These are phyloP conservation scores for Cantharis flavilabris DNA, from an alignment of 2,888 invertebrate genomes.

Conservation along the genomic window DNA sequence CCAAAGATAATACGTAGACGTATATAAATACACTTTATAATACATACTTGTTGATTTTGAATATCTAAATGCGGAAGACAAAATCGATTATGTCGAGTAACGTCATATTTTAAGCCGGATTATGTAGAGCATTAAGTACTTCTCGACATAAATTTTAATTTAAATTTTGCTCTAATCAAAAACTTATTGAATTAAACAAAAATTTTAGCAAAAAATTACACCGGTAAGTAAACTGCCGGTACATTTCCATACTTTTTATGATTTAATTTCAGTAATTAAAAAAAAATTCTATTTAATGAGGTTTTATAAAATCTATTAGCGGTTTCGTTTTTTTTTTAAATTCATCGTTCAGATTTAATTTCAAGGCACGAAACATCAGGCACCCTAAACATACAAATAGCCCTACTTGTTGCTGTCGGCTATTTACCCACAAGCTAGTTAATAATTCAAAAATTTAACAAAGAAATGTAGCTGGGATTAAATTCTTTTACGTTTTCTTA, in stretches of 20 bases:
- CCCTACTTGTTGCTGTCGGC: neutral
- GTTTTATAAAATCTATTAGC: neutral
- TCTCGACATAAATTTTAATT: neutral
- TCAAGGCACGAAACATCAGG: neutral
- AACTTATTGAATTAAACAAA: neutral
- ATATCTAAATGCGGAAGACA: constrained; percentile 14
- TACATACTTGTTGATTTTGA: constrained; percentile 11
- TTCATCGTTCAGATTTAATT: neutral
- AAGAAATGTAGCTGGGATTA: neutral
- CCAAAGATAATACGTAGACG: neutral
- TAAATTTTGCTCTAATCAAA: neutral
- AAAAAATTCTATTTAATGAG: neutral
- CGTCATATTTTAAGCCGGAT: constrained; percentile 13
- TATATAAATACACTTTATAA: constrained; percentile 11
- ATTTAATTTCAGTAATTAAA: neutral
- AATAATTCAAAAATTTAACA: too few relatives aligned
- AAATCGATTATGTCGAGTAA: neutral
- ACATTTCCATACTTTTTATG: neutral
- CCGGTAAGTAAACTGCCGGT: neutral
- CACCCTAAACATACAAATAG: neutral
- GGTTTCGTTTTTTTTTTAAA: neutral
- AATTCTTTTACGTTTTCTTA: neutral
- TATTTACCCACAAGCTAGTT: neutral
- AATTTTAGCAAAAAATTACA: neutral
- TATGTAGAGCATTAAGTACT: neutral